phyloP scores from a whole-genome alignment of 2,113 vertebrate species.

The Corapipo altera region DNA sequence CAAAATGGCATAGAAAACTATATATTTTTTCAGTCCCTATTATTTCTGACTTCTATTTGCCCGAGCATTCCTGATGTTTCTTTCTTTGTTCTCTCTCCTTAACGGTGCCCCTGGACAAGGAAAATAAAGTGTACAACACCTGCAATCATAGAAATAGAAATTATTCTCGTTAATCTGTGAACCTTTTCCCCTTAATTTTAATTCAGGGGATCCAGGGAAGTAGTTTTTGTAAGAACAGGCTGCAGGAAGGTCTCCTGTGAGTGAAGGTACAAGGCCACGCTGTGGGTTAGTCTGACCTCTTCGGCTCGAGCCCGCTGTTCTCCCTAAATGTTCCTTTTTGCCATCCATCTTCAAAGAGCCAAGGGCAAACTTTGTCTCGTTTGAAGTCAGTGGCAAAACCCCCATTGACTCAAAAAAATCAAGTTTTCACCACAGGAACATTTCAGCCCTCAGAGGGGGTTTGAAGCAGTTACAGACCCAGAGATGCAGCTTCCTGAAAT shows the following conservation, averaged over 20 bases:
- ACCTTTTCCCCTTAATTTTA: background rate
- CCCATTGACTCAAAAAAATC: background rate
- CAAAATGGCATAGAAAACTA: background rate
- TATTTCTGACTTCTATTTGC: background rate
- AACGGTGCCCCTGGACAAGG: background rate
- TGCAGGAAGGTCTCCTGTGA: background rate
- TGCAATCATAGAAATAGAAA: background rate
- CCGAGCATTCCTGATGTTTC: background rate
- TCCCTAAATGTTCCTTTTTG: background rate
- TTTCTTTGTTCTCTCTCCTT: background rate
- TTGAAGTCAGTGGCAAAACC: slow-evolving; percentile 30
- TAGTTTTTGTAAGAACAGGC: background rate
- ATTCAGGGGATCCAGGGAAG: background rate
- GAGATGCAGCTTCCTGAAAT: background rate
- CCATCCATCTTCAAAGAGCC: background rate
- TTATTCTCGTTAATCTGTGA: slow-evolving; percentile 11
- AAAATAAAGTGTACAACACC: background rate
- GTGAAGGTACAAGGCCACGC: background rate
- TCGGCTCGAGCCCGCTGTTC: background rate
- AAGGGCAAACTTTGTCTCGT: background rate
- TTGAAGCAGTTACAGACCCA: background rate
- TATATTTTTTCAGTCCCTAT: background rate
- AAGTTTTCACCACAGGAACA: background rate
- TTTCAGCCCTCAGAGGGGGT: background rate
- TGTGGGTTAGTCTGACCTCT: background rate